Percentiles rank a stretch among this genome's conserved stretches.
Conservation (phyloP, 53 echinoderm and acorn worm species). For the Mesocentrotus franciscanus region DNA sequence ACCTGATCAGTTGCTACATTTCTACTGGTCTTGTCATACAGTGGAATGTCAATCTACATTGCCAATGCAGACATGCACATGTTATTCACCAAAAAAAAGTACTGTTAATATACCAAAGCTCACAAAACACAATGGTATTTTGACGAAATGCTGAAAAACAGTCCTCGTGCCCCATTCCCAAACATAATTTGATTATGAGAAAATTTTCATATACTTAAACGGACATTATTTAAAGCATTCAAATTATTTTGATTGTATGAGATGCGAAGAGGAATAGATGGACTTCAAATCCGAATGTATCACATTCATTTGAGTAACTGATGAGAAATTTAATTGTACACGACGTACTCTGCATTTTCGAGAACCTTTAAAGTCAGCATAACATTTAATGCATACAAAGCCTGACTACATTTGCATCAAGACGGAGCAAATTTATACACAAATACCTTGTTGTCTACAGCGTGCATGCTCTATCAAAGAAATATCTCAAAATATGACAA, state of each 20-base stretch:
- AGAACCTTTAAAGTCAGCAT: constrained; percentile 39
- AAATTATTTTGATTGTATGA: not conserved
- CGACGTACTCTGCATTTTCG: not conserved
- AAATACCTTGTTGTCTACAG: not conserved
- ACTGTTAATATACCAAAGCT: not conserved
- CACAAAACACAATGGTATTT: not conserved
- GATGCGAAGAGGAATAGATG: not conserved
- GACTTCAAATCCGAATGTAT: not conserved
- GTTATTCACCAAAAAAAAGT: not conserved
- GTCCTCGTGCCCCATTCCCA: not conserved
- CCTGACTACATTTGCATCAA: not conserved
- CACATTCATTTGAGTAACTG: not conserved
- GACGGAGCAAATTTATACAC: constrained; percentile 40
- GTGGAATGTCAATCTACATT: not conserved
- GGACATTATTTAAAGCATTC: not conserved
- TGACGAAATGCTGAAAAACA: not conserved
- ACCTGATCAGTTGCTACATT: not conserved
- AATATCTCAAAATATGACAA: not conserved
- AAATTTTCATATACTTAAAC: not conserved
- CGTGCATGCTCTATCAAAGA: not conserved
- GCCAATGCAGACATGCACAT: not conserved
- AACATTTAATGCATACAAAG: constrained; percentile 26
- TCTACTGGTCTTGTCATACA: not conserved
- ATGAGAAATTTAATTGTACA: not conserved
- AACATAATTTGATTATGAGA: not conserved